Evolutionary conservation across 2,888 invertebrate genomes (phyloP).

Genomic region (Pheosia tremula): DNA sequence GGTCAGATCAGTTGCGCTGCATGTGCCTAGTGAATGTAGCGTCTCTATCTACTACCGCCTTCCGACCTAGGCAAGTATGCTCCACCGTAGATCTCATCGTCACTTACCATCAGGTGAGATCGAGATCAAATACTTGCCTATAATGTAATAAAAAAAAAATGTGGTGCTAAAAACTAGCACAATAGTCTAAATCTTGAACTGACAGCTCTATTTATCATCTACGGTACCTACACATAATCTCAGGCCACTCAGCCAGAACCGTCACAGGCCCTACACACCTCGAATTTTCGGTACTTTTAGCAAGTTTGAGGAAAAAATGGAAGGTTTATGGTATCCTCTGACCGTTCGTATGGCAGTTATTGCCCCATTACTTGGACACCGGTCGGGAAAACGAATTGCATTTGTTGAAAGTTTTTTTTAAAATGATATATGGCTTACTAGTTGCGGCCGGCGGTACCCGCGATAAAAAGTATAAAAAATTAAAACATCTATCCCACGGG

Average conservation of each 20-base stretch:
- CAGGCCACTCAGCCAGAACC: not conserved
- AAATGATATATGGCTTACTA: not conserved
- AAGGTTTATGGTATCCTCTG: conserved; percentile 19
- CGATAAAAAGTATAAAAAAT: too few relatives aligned
- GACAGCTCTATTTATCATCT: not conserved
- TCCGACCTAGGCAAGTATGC: too few relatives aligned
- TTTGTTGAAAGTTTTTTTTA: not conserved
- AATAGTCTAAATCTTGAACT: not conserved
- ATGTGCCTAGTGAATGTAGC: too few relatives aligned
- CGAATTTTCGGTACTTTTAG: conserved; percentile 15
- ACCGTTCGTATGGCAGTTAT: conserved; percentile 33
- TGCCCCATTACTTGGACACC: conserved; percentile 21
- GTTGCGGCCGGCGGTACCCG: too few relatives aligned
- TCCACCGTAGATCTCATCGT: too few relatives aligned
- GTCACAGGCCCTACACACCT: conserved; percentile 7
- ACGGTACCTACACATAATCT: not conserved
- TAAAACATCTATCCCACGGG: too few relatives aligned
- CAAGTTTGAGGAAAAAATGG: conserved; percentile 16
- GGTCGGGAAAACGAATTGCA: not conserved
- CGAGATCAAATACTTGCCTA: too few relatives aligned
- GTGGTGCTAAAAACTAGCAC: conserved; percentile 1
- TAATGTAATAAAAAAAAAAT: too few relatives aligned
- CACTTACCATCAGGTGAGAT: too few relatives aligned
- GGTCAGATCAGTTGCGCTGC: too few relatives aligned
- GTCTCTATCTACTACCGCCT: too few relatives aligned